Conservation (phyloP, 1,140 invertebrate genomes). For the Tyrophagus putrescentiae region DNA sequence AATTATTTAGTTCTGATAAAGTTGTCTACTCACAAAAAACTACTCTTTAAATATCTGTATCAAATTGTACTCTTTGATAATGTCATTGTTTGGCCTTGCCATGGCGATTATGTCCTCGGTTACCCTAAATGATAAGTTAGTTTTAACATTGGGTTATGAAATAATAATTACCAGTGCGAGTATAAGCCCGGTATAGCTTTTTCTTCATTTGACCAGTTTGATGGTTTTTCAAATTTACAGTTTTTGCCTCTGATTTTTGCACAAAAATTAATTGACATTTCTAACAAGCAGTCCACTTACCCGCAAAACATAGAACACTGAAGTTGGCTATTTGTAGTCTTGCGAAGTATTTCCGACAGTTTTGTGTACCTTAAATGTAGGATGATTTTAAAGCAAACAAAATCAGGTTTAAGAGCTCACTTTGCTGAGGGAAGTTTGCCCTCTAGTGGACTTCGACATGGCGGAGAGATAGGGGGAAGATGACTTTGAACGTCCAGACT, state of each 20-base stretch:
- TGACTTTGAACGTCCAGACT: conserved; percentile 4
- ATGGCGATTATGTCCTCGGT: conserved; percentile 55
- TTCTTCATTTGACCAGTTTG: conserved; percentile 46
- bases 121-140: conserved; percentile 14
- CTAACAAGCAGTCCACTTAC: too few species aligned
- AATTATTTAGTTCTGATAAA: conserved; percentile 13
- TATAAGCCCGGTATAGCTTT: conserved; percentile 60
- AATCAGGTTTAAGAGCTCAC: not conserved
- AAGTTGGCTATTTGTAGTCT: conserved; percentile 45
- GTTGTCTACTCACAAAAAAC: conserved; percentile 26
- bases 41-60: conserved; percentile 62
- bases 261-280: too few species aligned
- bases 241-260: too few species aligned
- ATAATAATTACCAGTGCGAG: conserved; percentile 53
- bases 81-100: conserved; percentile 59
- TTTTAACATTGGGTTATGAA: not conserved
- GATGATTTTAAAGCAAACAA: too few species aligned
- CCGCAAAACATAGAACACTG: conserved; percentile 66
- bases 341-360: conserved; percentile 42
- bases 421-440: not conserved
- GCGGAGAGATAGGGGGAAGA: not conserved
- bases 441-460: not conserved
- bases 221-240: conserved; percentile 61
- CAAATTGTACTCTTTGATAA: conserved; percentile 55
- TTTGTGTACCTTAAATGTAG: conserved; percentile 37